Percentiles rank a stretch among this genome's conserved stretches.
Conservation (phyloP, 53 echinoderm and acorn worm genomes). For the Paracentrotus lividus region DNA sequence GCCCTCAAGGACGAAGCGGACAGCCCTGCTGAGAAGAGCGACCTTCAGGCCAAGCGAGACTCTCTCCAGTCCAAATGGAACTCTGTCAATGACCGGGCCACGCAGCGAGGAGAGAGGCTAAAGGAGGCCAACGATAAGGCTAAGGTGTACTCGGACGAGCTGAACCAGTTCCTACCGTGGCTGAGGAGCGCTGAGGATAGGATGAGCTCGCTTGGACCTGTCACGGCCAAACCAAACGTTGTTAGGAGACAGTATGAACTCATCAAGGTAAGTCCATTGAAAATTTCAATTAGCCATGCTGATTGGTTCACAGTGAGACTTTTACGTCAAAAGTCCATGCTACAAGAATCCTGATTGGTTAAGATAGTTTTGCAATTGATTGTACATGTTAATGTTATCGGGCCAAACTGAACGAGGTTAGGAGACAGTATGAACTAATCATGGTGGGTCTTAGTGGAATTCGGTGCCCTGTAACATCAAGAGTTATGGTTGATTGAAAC, state of each 20-base stretch:
- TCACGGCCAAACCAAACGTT: slow-evolving; percentile 91
- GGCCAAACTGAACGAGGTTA: too few relatives aligned
- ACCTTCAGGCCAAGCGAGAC: slow-evolving; percentile 88
- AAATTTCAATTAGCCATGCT: too few relatives aligned
- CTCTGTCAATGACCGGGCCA: slow-evolving; percentile 80
- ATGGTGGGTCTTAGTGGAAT: too few relatives aligned
- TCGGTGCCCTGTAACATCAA: too few relatives aligned
- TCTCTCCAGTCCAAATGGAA: slow-evolving; percentile 87
- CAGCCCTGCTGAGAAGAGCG: slow-evolving; percentile 81
- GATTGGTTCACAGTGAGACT: too few relatives aligned
- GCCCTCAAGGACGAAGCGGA: slow-evolving; percentile 88
- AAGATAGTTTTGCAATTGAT: too few relatives aligned
- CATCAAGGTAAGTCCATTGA: slow-evolving; percentile 90
- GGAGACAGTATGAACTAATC: too few relatives aligned
- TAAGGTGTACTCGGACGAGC: slow-evolving; percentile 93
- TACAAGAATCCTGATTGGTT: too few relatives aligned
- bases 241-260: slow-evolving; percentile 95
- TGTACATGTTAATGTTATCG: too few relatives aligned
- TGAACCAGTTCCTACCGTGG: slow-evolving; percentile 96
- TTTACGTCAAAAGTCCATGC: too few relatives aligned
- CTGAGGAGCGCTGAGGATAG: slow-evolving; percentile 94
- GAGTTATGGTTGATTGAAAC: too few relatives aligned
- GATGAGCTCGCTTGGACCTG: slow-evolving; percentile 88
- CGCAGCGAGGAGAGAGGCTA: slow-evolving; percentile 83
- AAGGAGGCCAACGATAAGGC: slow-evolving; percentile 85